Evolutionary conservation across 2,888 invertebrate genomes (phyloP).

Genomic region (Mellilla xanthometata): DNA sequence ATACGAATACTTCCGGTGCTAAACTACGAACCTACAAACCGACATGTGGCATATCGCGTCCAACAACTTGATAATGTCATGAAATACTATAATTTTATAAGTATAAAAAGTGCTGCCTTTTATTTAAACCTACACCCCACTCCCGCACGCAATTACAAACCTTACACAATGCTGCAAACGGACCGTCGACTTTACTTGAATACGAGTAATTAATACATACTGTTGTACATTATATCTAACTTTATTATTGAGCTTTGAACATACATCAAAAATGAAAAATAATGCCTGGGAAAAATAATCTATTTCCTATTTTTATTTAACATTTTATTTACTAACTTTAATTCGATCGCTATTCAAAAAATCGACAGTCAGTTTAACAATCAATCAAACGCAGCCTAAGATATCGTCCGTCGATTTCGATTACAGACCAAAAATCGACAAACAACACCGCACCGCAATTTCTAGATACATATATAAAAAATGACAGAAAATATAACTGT

Average conservation of each 20-base stretch:
- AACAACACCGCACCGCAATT: conserved; percentile 11
- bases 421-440: neutral
- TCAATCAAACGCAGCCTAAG: conserved; percentile 5
- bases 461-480: conserved; percentile 14
- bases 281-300: too few species aligned
- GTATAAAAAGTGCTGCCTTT: conserved; percentile 53
- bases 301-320: too few species aligned
- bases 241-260: conserved; percentile 3
- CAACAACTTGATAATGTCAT: conserved; percentile 28
- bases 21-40: conserved; percentile 12
- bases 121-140: conserved; percentile 34
- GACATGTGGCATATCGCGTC: conserved; percentile 8
- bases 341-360: conserved; percentile 1
- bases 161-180: conserved; percentile 39
- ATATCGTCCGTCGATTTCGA: conserved; percentile 5
- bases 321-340: neutral
- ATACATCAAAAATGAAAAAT: too few species aligned
- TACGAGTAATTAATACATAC: too few species aligned
- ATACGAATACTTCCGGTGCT: neutral
- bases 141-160: conserved; percentile 50
- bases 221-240: conserved; percentile 11
- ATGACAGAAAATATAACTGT: conserved; percentile 38
- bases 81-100: conserved; percentile 43
- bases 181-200: conserved; percentile 18
- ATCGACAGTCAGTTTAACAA: conserved; percentile 22